Percentiles rank a stretch among this genome's conserved stretches.
Evolutionary conservation across 2,888 invertebrate species (phyloP).

Genomic region (Nowickia ferox): DNA sequence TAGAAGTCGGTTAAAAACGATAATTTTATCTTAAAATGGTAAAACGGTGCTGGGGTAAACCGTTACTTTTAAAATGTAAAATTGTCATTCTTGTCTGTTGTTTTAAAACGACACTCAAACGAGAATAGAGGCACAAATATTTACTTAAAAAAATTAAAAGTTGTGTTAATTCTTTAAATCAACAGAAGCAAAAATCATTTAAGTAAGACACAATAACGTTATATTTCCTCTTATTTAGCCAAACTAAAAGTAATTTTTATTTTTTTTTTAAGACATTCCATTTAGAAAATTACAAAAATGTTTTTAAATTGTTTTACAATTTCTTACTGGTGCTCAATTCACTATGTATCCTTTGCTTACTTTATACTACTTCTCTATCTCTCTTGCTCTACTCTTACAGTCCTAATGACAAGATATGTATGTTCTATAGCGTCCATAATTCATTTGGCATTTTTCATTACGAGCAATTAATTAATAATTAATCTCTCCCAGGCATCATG

Average conservation of each 20-base stretch:
- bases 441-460: conserved; percentile 69
- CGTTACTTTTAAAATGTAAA: too few species aligned
- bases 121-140: background rate
- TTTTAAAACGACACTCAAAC: too few species aligned
- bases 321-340: conserved; percentile 59
- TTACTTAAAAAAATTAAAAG: background rate
- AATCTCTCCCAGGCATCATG: conserved; percentile 53
- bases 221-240: conserved; percentile 11
- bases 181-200: background rate
- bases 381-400: background rate
- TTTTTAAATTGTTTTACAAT: conserved; percentile 55
- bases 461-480: conserved; percentile 71
- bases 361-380: background rate
- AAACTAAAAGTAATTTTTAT: conserved; percentile 18
- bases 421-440: conserved; percentile 52
- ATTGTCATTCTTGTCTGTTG: too few species aligned
- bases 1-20: too few species aligned
- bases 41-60: too few species aligned
- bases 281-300: background rate
- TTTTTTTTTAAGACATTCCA: background rate
- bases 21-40: too few species aligned
- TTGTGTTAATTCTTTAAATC: background rate
- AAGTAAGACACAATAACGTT: conserved; percentile 24
- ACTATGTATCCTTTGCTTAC: background rate
- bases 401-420: conserved; percentile 21